Conservation (phyloP, 2,888 invertebrate genomes). For the Sinotaia quadrata region DNA sequence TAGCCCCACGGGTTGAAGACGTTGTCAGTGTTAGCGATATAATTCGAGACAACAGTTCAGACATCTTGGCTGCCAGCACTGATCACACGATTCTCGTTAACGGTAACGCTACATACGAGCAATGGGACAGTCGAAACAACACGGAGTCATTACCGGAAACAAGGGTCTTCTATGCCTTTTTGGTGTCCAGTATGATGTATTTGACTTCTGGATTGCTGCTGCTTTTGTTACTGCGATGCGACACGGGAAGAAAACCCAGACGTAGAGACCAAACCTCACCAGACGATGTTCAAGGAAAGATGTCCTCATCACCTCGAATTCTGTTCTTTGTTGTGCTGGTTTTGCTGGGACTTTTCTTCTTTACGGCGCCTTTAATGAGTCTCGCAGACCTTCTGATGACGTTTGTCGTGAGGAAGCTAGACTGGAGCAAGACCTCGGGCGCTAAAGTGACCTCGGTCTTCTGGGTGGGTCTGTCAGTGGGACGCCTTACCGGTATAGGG, state of each 20-base stretch:
- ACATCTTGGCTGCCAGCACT: too few species aligned
- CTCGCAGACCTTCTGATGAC: constrained; percentile 13
- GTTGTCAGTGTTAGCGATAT: too few species aligned
- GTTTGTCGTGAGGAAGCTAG: constrained; percentile 13
- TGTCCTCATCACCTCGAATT: too few species aligned
- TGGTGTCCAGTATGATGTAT: constrained; percentile 3
- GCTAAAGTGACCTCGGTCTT: constrained; percentile 9
- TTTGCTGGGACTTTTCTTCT: constrained; percentile 10
- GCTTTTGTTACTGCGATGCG: background rate
- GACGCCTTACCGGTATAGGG: constrained; percentile 6
- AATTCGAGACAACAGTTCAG: too few species aligned
- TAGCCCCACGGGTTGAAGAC: too few species aligned
- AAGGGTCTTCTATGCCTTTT: constrained; percentile 7
- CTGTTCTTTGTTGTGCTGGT: background rate
- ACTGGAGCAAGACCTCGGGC: constrained; percentile 15
- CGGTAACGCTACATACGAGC: too few species aligned
- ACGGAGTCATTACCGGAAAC: too few species aligned
- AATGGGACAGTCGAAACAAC: too few species aligned
- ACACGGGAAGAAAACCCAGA: too few species aligned
- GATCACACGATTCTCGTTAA: too few species aligned
- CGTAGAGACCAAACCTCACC: too few species aligned
- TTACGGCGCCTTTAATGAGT: background rate
- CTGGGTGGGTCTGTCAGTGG: constrained; percentile 15
- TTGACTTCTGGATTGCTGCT: background rate
- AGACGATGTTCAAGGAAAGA: background rate